Base-by-base conservation (phyloP, 2,888 invertebrate species). In the Troides helena region DNA sequence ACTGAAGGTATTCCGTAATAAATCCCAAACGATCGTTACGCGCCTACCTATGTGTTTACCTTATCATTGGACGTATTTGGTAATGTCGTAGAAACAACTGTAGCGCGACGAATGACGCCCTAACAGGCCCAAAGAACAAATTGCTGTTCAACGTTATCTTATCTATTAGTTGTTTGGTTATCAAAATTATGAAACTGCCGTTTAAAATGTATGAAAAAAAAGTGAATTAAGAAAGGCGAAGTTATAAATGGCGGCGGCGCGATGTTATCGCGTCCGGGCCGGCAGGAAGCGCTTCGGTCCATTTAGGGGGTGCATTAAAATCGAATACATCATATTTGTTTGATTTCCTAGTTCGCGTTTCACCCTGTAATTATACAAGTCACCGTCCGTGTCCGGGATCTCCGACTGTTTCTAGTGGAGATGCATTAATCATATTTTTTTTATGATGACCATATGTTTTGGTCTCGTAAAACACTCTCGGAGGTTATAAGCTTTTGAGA, bases 311-410 rank as follows among this genome's bases (percentile, higher is more conserved):
- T 93, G 92, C 92, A 93, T 93, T 93, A 93, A 93, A 93, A 92
- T 90, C 92, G 90, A 87, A 93, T 93, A 91, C 92, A 93, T 93
- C 93, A 93, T 93, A 92, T 92, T 92, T 93, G 93, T 93, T 93
- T 93, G 93, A 93, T 93, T 93, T 93, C 92, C 90, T 90, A 92
- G 91, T 87, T 89, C 88, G 85, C 87, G 87, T 90, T 91, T 87
- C 86, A 90, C 89, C 90, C 91, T 90, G 88, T 92, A 90, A 92
- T 92, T 92, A 92, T 89, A 92, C 86, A 86, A 91, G 89, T 89
- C 88, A 88, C 91, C 89, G 90, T 82, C 87, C 87, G 83, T 86
- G 86, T 88, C 87, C 84, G 84, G 86, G 43, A 89, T 90, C 89
- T 87, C 78, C 83, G 83, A 80, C 84, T 78, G 86, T 89, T 92